Evolutionary conservation across 64 coral and sea anemone genomes (phyloP).

Genomic region (Pocillopora damicornis): DNA sequence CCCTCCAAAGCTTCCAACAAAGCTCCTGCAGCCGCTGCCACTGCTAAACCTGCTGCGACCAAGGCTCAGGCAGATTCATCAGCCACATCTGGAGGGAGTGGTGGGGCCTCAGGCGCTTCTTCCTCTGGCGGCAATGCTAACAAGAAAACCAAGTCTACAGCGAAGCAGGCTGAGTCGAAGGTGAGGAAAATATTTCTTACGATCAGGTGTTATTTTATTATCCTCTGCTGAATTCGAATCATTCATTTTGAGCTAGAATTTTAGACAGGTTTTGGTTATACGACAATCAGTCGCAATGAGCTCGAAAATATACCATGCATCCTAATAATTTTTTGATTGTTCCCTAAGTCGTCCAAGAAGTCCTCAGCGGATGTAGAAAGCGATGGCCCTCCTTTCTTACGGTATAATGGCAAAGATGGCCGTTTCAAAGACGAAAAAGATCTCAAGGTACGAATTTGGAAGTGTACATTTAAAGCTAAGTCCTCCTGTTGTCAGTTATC

Average conservation of each 20-base stretch:
- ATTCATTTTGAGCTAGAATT: no score
- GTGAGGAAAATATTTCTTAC: neutral
- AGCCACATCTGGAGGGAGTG: neutral
- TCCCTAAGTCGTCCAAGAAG: slow-evolving; percentile 47
- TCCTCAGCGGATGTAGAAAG: slow-evolving; percentile 47
- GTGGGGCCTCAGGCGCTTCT: neutral
- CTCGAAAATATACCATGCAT: neutral
- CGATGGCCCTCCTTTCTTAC: slow-evolving; percentile 65
- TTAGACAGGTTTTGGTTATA: no score
- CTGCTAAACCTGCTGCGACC: slow-evolving; percentile 19
- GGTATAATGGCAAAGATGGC: slow-evolving; percentile 76
- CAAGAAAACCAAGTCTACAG: slow-evolving; percentile 13
- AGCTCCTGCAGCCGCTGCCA: slow-evolving; percentile 8
- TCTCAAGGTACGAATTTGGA: slow-evolving; percentile 59
- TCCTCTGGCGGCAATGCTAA: slow-evolving; percentile 10
- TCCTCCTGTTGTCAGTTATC: neutral
- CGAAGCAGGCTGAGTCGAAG: slow-evolving; percentile 42
- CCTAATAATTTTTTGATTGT: neutral
- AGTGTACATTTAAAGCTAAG: neutral
- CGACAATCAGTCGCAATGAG: no score
- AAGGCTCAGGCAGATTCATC: slow-evolving; percentile 34
- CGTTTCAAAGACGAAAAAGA: slow-evolving; percentile 94
- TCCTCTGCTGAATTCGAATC: no score
- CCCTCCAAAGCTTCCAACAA: slow-evolving; percentile 39
- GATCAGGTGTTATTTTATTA: no score